Base-by-base conservation (phyloP, 92 coral and sea anemone species). In the Phenganax marumi region DNA sequence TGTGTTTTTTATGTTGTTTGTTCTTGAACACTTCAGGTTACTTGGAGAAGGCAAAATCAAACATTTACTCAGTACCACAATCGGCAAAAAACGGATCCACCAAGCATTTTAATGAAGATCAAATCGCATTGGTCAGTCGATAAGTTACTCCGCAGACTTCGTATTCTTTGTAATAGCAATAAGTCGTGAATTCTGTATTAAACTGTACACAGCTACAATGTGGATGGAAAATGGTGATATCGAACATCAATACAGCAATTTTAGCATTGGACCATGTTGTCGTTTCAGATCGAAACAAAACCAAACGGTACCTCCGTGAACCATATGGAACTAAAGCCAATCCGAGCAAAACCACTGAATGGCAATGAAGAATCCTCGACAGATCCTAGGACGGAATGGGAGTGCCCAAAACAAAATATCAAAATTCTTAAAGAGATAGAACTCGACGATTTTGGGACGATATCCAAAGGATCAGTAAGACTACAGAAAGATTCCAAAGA, bases 391-490 rank as follows among this genome's bases (percentile, higher is more conserved):
- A 58, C 55, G 24, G 71, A 77, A 16, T 77, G 82, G 82, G 82
- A 77, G 39, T 77, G 82, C 24, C 33, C 82, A 17, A 58, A 22
- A 24, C 54, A 22, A 52, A 13, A 48, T 60, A 60, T 61, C 13
- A 77, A 61, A 12, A 61, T 77, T 61, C 26, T 77, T 13, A 77
- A 60, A 77, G 71, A 25, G 10, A 26, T 77, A 7, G 82, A 77
- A n/a, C 24, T 33, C 16, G 70, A 77, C 49, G 8, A 77, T 48
- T 77, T 77, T 77, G 82, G 82, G 19, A 60, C 39, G 46, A 77
- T 61, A 58, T 77, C 56, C 71, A 77, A 77, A 48, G 82, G 82
- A 16, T 77, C 82, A 5, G 55, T 60, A 10, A 77, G 50, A 21
- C 47, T 48, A 0, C 33, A 55, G 48, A 46, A 52, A 25, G 82